Evolutionary conservation across 2,797 vertebrate genomes (phyloP).

Genomic region (Notolepis coatsorum): DNA sequence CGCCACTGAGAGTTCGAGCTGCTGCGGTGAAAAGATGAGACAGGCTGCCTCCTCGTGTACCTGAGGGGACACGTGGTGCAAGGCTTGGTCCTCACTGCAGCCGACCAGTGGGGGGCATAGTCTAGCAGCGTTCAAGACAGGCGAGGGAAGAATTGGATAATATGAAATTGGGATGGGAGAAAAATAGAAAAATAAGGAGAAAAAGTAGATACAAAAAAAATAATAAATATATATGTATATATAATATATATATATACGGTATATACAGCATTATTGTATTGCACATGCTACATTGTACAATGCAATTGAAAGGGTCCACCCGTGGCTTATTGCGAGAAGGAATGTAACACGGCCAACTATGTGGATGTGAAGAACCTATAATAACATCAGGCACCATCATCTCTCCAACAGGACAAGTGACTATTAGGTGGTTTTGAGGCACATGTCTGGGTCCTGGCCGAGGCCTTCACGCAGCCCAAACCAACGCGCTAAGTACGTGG

Average conservation of each 20-base stretch:
- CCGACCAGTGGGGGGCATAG: too few relatives aligned
- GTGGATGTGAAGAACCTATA: conserved; percentile 20
- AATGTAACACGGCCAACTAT: conserved; percentile 11
- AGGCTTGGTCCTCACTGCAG: too few relatives aligned
- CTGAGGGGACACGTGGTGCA: too few relatives aligned
- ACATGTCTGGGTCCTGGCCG: conserved; percentile 14
- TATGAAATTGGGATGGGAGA: too few relatives aligned
- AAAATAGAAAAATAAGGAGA: too few relatives aligned
- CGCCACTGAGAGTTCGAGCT: too few relatives aligned
- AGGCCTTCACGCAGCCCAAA: conserved; percentile 33
- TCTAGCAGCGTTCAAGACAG: too few relatives aligned
- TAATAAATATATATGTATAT: neutral
- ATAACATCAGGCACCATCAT: conserved; percentile 27
- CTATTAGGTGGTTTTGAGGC: conserved; percentile 23
- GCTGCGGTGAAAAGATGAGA: too few relatives aligned
- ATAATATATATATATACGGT: neutral
- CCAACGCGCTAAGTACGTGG: conserved; percentile 23
- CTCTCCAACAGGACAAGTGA: conserved; percentile 18
- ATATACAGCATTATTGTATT: neutral
- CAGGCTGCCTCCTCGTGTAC: too few relatives aligned
- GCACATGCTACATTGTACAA: neutral
- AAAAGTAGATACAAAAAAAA: neutral
- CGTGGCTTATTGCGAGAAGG: conserved; percentile 1
- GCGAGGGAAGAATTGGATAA: too few relatives aligned
- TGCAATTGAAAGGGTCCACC: neutral